Evolutionary conservation across 2,797 vertebrate species (phyloP).

Genomic region (Phataginus tetradactyla): DNA sequence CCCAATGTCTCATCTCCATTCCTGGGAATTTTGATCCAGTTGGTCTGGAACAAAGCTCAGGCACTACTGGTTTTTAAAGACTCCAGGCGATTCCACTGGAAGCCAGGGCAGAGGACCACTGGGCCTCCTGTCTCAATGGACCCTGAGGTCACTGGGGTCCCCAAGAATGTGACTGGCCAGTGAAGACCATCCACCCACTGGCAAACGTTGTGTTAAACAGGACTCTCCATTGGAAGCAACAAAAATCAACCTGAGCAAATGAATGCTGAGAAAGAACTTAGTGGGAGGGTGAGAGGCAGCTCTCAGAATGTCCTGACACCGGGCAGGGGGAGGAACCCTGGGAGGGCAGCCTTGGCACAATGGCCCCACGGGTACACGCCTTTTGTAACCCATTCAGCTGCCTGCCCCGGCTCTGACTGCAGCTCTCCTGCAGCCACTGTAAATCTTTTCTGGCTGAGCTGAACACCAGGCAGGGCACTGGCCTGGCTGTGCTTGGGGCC

Average conservation of each 20-base stretch:
- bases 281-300: neutral
- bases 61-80: neutral
- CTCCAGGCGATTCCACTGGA: neutral
- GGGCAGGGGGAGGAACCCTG: neutral
- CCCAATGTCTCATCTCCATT: neutral
- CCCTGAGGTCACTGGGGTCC: neutral
- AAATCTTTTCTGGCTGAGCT: neutral
- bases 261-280: no score
- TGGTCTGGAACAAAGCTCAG: neutral
- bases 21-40: neutral
- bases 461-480: neutral
- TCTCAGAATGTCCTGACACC: neutral
- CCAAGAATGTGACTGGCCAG: neutral
- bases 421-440: neutral
- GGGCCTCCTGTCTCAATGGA: rapidly evolving
- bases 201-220: neutral
- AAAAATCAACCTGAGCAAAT: neutral
- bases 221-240: neutral
- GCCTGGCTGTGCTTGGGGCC: neutral
- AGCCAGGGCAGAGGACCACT: neutral
- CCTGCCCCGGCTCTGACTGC: neutral
- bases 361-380: rapidly evolving
- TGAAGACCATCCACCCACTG: neutral
- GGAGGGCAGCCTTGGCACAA: no score
- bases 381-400: neutral